Evolutionary conservation across 2,113 vertebrate species (phyloP).

Genomic region (Arenaria interpres): DNA sequence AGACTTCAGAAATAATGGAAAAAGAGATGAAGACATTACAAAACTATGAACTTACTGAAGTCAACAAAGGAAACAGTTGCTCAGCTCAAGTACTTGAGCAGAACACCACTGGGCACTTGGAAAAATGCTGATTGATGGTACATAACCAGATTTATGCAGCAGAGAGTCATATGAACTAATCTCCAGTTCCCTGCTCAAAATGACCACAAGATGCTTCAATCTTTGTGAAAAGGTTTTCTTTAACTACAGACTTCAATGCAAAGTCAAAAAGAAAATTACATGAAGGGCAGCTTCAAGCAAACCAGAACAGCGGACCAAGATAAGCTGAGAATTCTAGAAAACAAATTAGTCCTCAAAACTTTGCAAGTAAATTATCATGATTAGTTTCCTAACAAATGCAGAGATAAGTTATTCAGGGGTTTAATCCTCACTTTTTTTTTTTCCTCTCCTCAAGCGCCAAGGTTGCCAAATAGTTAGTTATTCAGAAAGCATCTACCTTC

Average conservation of each 20-base stretch:
- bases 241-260: neutral
- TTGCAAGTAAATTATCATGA: neutral
- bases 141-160: neutral
- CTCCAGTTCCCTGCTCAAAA: neutral
- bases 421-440: neutral
- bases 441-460: neutral
- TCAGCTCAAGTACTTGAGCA: neutral
- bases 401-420: neutral
- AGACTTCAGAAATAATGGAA: neutral
- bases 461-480: conserved; percentile 19
- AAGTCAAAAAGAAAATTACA: neutral
- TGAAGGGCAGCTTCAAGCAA: neutral
- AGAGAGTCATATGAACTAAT: neutral
- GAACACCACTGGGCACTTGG: neutral
- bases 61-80: neutral
- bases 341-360: neutral
- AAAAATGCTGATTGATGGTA: neutral
- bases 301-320: neutral
- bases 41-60: neutral
- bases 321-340: neutral
- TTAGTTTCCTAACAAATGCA: neutral
- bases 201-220: neutral
- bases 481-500: conserved; percentile 31
- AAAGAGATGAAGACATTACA: neutral
- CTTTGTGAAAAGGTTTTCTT: neutral